phyloP scores from a whole-genome alignment of 1,140 invertebrate species.

The Drosophila kurseongensis region DNA sequence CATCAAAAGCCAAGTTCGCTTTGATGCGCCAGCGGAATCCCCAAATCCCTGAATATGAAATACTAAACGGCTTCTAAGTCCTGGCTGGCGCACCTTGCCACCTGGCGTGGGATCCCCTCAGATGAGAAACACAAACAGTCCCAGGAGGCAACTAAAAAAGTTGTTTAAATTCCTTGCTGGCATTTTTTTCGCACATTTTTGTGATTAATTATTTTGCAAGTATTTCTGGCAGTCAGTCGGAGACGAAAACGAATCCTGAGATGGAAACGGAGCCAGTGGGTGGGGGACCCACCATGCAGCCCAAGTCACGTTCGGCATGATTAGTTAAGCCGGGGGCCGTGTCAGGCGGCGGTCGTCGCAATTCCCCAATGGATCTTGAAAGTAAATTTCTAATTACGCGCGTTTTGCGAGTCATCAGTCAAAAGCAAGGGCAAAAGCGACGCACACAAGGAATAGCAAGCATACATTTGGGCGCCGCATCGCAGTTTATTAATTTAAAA shows the following conservation, averaged over 20 bases:
- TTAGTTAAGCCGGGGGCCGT: constrained; percentile 77
- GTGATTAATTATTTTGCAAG: constrained; percentile 83
- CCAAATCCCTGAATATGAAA: constrained; percentile 83
- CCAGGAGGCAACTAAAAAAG: constrained; percentile 81
- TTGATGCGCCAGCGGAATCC: constrained; percentile 70
- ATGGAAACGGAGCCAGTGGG: background rate
- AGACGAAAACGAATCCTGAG: constrained; percentile 26
- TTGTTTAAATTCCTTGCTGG: constrained; percentile 73
- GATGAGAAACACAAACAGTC: constrained; percentile 59
- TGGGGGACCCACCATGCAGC: constrained; percentile 17
- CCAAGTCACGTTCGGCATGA: constrained; percentile 81
- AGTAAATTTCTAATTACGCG: constrained; percentile 83
- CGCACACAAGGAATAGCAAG: constrained; percentile 76
- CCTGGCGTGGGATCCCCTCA: constrained; percentile 37
- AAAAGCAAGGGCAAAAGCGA: constrained; percentile 51
- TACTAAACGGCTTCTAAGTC: constrained; percentile 77
- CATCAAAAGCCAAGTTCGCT: constrained; percentile 71
- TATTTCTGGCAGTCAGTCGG: constrained; percentile 58
- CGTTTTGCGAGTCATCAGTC: constrained; percentile 81
- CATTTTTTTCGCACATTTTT: constrained; percentile 67
- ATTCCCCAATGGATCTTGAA: constrained; percentile 82
- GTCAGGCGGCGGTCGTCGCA: constrained; percentile 73
- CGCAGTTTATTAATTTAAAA: constrained; percentile 82
- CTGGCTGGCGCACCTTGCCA: constrained; percentile 57
- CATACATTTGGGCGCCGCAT: constrained; percentile 73